Evolutionary conservation across 2,797 vertebrate genomes (phyloP).

Genomic region (Percopsis omiscomaycus): DNA sequence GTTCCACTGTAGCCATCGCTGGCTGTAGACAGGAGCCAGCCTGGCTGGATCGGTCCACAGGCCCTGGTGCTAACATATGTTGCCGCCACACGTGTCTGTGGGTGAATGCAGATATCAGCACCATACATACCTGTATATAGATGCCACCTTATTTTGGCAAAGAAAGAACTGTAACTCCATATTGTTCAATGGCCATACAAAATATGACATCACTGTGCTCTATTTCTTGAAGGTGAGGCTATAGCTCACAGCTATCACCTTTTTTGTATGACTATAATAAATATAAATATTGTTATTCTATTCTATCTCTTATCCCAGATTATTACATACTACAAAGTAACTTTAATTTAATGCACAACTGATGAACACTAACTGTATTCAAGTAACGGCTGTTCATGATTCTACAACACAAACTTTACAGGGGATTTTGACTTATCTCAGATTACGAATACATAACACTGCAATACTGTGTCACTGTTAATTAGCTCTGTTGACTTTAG

Average conservation of each 20-base stretch:
- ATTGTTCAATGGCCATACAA: not conserved
- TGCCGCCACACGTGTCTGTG: conserved; percentile 10
- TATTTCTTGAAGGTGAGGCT: not conserved
- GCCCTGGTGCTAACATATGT: conserved; percentile 37
- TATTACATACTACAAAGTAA: conserved; percentile 3
- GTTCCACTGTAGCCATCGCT: conserved; percentile 29
- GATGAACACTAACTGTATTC: not conserved
- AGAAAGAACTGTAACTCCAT: not conserved
- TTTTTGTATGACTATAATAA: too few species aligned
- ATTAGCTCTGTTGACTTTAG: not conserved
- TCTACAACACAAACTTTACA: not conserved
- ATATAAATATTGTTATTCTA: too few species aligned
- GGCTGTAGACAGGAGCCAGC: conserved; percentile 11
- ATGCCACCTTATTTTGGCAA: not conserved
- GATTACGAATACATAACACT: not conserved
- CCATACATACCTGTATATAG: conserved; percentile 5
- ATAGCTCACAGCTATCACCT: too few species aligned
- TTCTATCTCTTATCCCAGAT: not conserved
- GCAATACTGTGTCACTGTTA: conserved; percentile 5
- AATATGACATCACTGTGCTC: not conserved
- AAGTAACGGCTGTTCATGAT: not conserved
- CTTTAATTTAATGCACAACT: not conserved
- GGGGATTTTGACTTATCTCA: not conserved
- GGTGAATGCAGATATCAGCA: conserved; percentile 44
- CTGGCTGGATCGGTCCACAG: conserved; percentile 13